Base-by-base conservation (phyloP, 2,113 vertebrate genomes). In the Hoplias malabaricus region DNA sequence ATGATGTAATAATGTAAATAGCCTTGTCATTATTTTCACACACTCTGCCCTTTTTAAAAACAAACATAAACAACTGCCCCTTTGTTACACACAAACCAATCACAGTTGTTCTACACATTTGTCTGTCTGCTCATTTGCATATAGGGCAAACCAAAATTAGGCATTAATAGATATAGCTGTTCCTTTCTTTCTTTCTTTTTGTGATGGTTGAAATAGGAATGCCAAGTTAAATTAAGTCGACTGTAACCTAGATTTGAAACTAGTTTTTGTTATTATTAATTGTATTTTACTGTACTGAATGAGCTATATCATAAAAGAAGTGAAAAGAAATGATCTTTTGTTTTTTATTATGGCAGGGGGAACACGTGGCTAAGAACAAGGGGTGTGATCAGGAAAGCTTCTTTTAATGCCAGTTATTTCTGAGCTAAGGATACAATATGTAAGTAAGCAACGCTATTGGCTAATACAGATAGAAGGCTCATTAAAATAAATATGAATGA, bases 341-440 rank as follows among this genome's bases (percentile, higher is more conserved):
- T 68, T 31, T 40, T 12, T 76, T 79, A 56, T 46, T 50, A 8
- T 42, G 43, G 1, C 25, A 31, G 13, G 21, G 9, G 4, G 23
- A 71, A 34, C 13, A 34, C 16, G 5, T 5, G 33, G 36, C 1
- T 36, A 21, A 14, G 21, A 61, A 50, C 19, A 13, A n/a, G n/a
- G 57, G 14, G 14, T 3, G 36, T 12, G 70, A 70, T 86, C 78
- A 81, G 79, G 87, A 86, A 90, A 88, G 82, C 80, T 83, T 87
- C 82, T 88, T 91, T 90, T 89, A 91, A 90, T 90, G 68, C 82
- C 87, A 85, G 78, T 67, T 87, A 80, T 82, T 82, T 86, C 75
- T 84, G 76, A 80, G 75, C 56, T 65, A 69, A 77, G 69, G 61
- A 76, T 78, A 66, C 33, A 72, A 71, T 48, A 73, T 43, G 23